Evolutionary conservation across 2,888 invertebrate species (phyloP).

Genomic region (Sinodicranocentrus sp.): DNA sequence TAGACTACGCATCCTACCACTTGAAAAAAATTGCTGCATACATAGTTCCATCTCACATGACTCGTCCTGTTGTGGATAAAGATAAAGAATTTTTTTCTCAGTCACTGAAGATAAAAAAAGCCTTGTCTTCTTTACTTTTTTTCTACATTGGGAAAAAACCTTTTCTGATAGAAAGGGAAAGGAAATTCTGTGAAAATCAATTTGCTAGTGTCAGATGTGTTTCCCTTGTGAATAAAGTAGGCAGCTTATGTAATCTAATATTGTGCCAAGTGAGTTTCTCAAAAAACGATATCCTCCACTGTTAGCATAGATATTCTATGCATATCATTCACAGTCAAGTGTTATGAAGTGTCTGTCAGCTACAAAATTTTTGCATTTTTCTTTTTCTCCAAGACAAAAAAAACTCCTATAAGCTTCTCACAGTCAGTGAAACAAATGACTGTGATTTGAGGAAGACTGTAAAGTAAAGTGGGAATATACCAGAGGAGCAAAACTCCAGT

Average conservation of each 20-base stretch:
- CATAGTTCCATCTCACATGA: constrained; percentile 87
- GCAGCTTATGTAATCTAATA: too few species aligned
- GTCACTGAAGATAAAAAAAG: not conserved
- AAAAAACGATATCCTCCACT: not conserved
- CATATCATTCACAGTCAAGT: constrained; percentile 8
- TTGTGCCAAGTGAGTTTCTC: not conserved
- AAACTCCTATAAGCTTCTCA: not conserved
- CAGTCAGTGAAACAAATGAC: constrained; percentile 14
- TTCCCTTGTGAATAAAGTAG: too few species aligned
- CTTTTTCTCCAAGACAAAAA: constrained; percentile 5
- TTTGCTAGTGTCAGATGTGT: constrained; percentile 57
- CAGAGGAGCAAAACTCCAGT: constrained; percentile 10
- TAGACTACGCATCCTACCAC: constrained; percentile 89
- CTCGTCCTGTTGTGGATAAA: constrained; percentile 82
- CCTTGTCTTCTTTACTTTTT: too few species aligned
- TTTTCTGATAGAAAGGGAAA: not conserved
- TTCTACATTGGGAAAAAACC: not conserved
- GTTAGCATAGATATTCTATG: not conserved
- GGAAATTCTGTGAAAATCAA: constrained; percentile 31
- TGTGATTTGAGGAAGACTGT: constrained; percentile 22
- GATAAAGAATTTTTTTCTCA: not conserved
- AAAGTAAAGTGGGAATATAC: too few species aligned
- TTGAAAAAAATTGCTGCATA: constrained; percentile 85
- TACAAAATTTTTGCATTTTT: constrained; percentile 44
- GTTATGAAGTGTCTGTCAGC: constrained; percentile 51